Evolutionary conservation across 2,797 vertebrate species (phyloP).

Genomic region (Yasuhikotakia modesta): DNA sequence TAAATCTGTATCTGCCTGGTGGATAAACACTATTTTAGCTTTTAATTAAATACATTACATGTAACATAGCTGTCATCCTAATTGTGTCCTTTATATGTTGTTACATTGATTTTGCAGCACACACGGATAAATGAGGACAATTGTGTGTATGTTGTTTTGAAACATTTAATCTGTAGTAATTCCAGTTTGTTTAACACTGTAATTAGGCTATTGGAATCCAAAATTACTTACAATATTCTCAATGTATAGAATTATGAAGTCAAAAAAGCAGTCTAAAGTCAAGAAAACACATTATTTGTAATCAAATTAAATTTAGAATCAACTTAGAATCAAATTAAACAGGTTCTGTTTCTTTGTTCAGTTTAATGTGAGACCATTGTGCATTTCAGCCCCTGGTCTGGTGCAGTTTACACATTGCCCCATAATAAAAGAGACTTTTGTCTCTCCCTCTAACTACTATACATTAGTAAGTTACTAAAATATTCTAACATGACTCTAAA

Average conservation of each 20-base stretch:
- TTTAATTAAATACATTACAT: neutral
- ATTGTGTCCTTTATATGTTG: neutral
- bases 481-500: neutral
- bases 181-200: slow-evolving; percentile 18
- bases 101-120: slow-evolving; percentile 7
- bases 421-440: neutral
- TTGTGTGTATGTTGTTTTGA: neutral
- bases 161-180: neutral
- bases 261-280: neutral
- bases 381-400: too few relatives aligned
- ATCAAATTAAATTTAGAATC: neutral
- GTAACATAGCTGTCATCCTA: neutral
- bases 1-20: neutral
- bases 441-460: neutral
- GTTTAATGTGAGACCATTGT: too few relatives aligned
- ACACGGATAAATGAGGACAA: neutral
- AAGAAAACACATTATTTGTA: too few relatives aligned
- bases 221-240: neutral
- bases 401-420: neutral
- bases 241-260: neutral
- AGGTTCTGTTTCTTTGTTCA: too few relatives aligned
- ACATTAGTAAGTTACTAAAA: neutral
- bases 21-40: slow-evolving; percentile 4
- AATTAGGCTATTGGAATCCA: neutral
- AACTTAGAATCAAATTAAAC: too few relatives aligned